A percentile compares a stretch with the other conserved stretches of the same genome.
Conservation (phyloP, 2,888 invertebrate species). For the Neoaliturus tenellus region DNA sequence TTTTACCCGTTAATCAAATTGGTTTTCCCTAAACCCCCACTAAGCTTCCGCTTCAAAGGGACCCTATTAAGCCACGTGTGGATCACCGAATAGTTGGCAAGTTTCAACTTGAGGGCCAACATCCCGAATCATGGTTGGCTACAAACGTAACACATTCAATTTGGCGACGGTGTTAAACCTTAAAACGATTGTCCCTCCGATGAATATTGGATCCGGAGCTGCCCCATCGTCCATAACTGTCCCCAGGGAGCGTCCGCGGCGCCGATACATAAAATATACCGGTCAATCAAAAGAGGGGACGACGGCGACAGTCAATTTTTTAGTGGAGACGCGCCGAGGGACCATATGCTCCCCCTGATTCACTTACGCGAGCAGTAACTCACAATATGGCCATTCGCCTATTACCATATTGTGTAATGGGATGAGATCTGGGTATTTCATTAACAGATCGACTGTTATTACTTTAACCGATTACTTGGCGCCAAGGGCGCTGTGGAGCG, state of each 20-base stretch:
- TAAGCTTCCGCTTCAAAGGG: conserved; percentile 28
- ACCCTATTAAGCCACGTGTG: background rate
- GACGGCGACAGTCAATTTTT: conserved; percentile 50
- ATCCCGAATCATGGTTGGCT: conserved; percentile 42
- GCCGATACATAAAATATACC: conserved; percentile 48
- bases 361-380: background rate
- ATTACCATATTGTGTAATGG: conserved; percentile 40
- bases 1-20: no score
- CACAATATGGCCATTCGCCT: conserved; percentile 43
- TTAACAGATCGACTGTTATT: background rate
- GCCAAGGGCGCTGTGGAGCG: background rate
- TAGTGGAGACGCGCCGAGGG: conserved; percentile 34
- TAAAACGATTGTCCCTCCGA: conserved; percentile 15
- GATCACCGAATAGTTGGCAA: conserved; percentile 50
- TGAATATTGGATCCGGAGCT: conserved; percentile 44
- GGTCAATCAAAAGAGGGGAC: conserved; percentile 36
- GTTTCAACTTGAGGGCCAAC: conserved; percentile 32
- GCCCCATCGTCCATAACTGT: background rate
- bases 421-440: conserved; percentile 32
- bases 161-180: conserved; percentile 28
- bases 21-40: background rate
- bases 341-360: conserved; percentile 53
- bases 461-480: conserved; percentile 1
- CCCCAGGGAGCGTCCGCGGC: background rate
- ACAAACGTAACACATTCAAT: conserved; percentile 37